phyloP scores from a whole-genome alignment of 1,140 invertebrate genomes.

The Bombus terrestris region DNA sequence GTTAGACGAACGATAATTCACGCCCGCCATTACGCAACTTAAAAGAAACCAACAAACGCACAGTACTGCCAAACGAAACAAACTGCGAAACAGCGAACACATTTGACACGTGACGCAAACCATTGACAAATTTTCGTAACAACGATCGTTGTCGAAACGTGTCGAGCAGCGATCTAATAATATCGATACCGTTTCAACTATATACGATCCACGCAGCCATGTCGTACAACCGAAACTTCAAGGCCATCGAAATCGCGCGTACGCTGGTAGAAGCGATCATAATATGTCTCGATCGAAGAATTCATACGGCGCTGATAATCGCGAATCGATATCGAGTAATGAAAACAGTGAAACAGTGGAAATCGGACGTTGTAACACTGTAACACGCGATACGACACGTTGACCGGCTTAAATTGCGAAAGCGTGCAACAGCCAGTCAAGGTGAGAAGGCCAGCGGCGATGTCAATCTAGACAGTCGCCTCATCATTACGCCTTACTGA shows the following conservation, averaged over 20 bases:
- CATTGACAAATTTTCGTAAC: slow-evolving; percentile 40
- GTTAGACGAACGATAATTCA: neutral
- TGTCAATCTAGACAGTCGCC: slow-evolving; percentile 28
- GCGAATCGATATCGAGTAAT: slow-evolving; percentile 10
- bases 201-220: neutral
- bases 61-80: slow-evolving; percentile 39
- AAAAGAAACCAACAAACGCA: neutral
- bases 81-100: slow-evolving; percentile 7
- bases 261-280: neutral
- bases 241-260: slow-evolving; percentile 16
- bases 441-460: slow-evolving; percentile 47
- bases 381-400: slow-evolving; percentile 31
- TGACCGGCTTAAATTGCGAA: slow-evolving; percentile 32
- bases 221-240: neutral
- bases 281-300: neutral
- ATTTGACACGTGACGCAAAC: slow-evolving; percentile 20
- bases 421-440: slow-evolving; percentile 11
- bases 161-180: slow-evolving; percentile 31
- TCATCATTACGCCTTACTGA: neutral
- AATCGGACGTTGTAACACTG: neutral
- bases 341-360: neutral
- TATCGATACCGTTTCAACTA: slow-evolving; percentile 30
- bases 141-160: neutral
- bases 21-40: neutral
- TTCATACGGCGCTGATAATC: too few species aligned